Conservation (phyloP, 1,140 invertebrate genomes). For the Drosophila nasuta region DNA sequence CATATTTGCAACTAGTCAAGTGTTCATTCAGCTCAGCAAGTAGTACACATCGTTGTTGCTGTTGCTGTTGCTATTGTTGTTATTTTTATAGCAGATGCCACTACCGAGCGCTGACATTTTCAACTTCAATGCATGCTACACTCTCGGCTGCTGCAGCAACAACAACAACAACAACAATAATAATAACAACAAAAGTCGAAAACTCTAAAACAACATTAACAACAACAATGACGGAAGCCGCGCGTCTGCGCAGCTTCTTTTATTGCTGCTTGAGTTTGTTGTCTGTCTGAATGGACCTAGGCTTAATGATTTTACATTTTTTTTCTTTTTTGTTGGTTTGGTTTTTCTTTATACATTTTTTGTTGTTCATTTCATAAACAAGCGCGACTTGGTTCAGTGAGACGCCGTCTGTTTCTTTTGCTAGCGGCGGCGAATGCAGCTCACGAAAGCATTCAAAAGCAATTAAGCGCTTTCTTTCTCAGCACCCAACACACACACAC, state of each 20-base stretch:
- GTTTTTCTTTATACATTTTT: constrained; percentile 7
- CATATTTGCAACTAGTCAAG: too few relatives aligned
- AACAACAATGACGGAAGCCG: constrained; percentile 13
- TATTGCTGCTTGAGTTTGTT: not conserved
- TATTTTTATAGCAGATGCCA: too few relatives aligned
- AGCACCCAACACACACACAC: constrained; percentile 29
- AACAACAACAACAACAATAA: not conserved
- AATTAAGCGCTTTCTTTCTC: constrained; percentile 75
- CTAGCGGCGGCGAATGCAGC: constrained; percentile 65
- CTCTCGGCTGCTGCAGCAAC: not conserved
- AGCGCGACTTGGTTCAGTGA: constrained; percentile 7
- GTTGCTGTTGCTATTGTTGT: too few relatives aligned
- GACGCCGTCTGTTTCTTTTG: constrained; percentile 26
- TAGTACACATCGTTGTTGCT: too few relatives aligned
- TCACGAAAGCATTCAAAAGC: constrained; percentile 77
- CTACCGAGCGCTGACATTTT: constrained; percentile 36
- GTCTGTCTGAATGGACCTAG: constrained; percentile 3
- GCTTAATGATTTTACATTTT: constrained; percentile 60
- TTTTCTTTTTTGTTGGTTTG: constrained; percentile 19
- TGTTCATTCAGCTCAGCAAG: too few relatives aligned
- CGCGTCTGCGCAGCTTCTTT: not conserved
- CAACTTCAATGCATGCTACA: not conserved
- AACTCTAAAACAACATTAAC: not conserved
- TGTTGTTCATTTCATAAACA: constrained; percentile 12
- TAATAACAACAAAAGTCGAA: not conserved